These are phyloP conservation scores for Rhamphomyia laevipes DNA, from an alignment of 2,888 invertebrate species.

Conservation along the genomic window DNA sequence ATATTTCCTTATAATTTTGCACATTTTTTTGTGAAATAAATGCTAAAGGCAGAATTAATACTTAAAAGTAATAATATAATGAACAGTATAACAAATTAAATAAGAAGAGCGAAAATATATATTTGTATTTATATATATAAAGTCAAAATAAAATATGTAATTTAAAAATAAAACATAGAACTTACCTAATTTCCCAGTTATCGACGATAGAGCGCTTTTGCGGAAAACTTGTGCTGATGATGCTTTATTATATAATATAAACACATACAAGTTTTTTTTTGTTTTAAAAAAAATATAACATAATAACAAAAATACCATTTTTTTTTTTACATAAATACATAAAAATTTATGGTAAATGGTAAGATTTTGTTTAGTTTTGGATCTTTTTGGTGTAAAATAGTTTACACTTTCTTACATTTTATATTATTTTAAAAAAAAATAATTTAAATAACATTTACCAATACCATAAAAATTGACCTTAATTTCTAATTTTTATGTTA, in stretches of 20 bases:
- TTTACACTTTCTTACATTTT: not conserved
- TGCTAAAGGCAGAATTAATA: too few relatives aligned
- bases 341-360: conserved; percentile 7
- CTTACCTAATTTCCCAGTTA: conserved; percentile 87
- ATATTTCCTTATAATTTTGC: too few relatives aligned
- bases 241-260: conserved; percentile 34
- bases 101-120: conserved; percentile 6
- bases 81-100: conserved; percentile 9
- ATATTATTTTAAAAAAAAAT: not conserved
- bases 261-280: conserved; percentile 15
- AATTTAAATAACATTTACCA: not conserved
- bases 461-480: not conserved
- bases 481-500: not conserved
- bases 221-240: conserved; percentile 45
- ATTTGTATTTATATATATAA: conserved; percentile 5
- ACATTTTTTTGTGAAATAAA: too few relatives aligned
- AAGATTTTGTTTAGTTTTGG: not conserved
- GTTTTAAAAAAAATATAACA: conserved; percentile 10
- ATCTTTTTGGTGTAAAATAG: conserved; percentile 3
- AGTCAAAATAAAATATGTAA: not conserved
- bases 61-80: too few relatives aligned
- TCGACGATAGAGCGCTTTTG: conserved; percentile 82
- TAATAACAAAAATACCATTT: conserved; percentile 10
- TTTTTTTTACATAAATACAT: conserved; percentile 5
- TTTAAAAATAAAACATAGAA: conserved; percentile 28